Evolutionary conservation across 2,888 invertebrate genomes (phyloP).

Genomic region (Yponomeuta sedellus): DNA sequence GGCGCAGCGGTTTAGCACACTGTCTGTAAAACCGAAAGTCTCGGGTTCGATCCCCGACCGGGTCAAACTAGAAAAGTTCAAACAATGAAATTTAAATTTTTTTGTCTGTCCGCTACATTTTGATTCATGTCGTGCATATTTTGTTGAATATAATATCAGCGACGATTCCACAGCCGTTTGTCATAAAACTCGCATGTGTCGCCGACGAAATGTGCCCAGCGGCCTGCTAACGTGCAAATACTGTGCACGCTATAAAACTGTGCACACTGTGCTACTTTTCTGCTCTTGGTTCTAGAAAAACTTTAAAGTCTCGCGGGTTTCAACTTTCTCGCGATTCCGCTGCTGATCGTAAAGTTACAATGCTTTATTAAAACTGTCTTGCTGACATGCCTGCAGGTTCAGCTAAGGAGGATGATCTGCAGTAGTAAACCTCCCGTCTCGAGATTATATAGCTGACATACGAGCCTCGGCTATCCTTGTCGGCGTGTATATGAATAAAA

Average conservation of each 20-base stretch:
- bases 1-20: no score
- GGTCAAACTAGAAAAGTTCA: no score
- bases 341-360: background rate
- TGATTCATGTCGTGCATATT: slow-evolving; percentile 20
- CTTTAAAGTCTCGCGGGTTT: background rate
- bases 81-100: slow-evolving; percentile 19
- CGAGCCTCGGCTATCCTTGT: no score
- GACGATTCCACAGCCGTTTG: slow-evolving; percentile 30
- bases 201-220: slow-evolving; percentile 15
- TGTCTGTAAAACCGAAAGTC: no score
- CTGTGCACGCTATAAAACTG: slow-evolving; percentile 13
- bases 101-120: background rate
- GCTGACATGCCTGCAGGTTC: background rate
- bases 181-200: slow-evolving; percentile 29
- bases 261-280: slow-evolving; percentile 14
- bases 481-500: no score
- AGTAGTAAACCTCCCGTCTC: background rate
- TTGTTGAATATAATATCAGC: slow-evolving; percentile 3
- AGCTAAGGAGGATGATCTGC: background rate
- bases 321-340: background rate
- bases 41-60: no score
- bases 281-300: background rate
- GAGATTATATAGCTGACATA: background rate
- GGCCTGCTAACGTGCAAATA: slow-evolving; percentile 14
- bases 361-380: background rate